phyloP scores from a whole-genome alignment of 2,113 vertebrate species.

The Mirounga angustirostris region DNA sequence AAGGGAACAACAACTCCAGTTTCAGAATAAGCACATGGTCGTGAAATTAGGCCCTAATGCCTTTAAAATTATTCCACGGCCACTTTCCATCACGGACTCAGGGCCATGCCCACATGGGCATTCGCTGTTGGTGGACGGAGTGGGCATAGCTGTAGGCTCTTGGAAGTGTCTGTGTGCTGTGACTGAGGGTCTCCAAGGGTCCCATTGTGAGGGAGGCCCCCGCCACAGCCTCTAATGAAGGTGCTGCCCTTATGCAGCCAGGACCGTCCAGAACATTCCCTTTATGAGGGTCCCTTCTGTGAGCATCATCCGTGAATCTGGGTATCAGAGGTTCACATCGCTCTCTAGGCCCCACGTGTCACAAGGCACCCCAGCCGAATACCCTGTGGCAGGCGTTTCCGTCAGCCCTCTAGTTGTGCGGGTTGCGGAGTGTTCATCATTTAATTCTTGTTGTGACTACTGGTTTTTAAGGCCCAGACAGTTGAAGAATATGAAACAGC shows the following conservation, averaged over 20 bases:
- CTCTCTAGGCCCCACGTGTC: not conserved
- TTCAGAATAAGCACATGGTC: not conserved
- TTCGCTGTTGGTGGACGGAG: not conserved
- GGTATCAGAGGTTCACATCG: rapidly evolving
- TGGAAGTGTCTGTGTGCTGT: not conserved
- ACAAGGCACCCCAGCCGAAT: not conserved
- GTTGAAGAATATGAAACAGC: not conserved
- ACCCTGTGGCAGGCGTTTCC: not conserved
- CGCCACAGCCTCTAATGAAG: rapidly evolving
- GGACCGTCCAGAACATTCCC: not conserved
- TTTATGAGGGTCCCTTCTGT: not conserved
- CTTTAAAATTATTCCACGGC: not conserved
- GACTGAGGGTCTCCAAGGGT: not conserved
- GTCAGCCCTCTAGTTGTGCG: not conserved
- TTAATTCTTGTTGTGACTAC: not conserved
- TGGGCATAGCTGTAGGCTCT: not conserved
- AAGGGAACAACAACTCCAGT: not conserved
- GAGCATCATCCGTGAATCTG: not conserved
- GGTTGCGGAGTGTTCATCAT: not conserved
- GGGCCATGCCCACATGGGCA: not conserved
- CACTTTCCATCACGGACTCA: not conserved
- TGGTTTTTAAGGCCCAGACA: not conserved
- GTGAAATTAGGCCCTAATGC: not conserved
- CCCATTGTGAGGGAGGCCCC: not conserved
- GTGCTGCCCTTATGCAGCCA: not conserved